Conservation (phyloP, 2,797 vertebrate genomes). For the Tachyglossus aculeatus region DNA sequence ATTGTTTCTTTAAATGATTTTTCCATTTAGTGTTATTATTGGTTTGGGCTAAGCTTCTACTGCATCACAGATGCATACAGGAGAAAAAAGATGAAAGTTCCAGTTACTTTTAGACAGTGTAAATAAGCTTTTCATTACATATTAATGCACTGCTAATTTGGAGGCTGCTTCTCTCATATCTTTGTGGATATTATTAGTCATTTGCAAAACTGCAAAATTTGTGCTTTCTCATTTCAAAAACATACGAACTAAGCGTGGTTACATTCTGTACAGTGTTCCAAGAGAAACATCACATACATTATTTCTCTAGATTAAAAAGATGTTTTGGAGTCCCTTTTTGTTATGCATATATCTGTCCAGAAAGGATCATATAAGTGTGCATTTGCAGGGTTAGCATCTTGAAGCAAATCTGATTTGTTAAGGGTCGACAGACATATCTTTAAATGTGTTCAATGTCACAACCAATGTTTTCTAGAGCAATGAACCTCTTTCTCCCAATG, state of each 20-base stretch:
- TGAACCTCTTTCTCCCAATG: neutral
- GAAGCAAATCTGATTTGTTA: too few species aligned
- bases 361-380: too few species aligned
- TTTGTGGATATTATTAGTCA: conserved; percentile 65
- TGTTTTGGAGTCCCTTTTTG: too few species aligned
- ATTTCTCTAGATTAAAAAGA: too few species aligned
- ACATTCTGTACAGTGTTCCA: conserved; percentile 10
- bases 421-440: too few species aligned
- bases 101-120: conserved; percentile 70
- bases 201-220: conserved; percentile 61
- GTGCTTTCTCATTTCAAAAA: conserved; percentile 44
- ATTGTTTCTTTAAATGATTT: conserved; percentile 54
- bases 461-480: neutral
- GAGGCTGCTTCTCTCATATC: conserved; percentile 46
- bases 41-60: conserved; percentile 31
- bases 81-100: conserved; percentile 57
- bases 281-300: neutral
- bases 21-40: conserved; percentile 45
- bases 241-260: conserved; percentile 10
- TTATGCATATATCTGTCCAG: too few species aligned
- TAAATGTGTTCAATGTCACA: too few species aligned
- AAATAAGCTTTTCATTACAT: conserved; percentile 70
- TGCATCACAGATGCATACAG: conserved; percentile 60
- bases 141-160: conserved; percentile 67
- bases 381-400: too few species aligned